Conservation (phyloP, 2,113 vertebrate species). For the Eupsittula cactorum region DNA sequence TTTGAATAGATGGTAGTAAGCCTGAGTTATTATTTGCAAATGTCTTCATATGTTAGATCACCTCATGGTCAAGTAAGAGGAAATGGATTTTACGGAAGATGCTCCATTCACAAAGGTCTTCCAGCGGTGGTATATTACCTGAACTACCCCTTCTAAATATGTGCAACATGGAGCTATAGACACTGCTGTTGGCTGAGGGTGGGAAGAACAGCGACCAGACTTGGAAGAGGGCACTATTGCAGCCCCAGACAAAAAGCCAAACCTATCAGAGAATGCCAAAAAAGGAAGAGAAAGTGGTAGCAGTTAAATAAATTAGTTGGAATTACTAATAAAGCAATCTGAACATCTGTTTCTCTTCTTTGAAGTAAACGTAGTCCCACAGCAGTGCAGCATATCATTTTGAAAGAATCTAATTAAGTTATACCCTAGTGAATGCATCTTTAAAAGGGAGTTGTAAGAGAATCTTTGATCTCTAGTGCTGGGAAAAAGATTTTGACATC, state of each 20-base stretch:
- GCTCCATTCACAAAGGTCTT: not conserved
- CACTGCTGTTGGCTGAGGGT: not conserved
- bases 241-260: not conserved
- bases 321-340: not conserved
- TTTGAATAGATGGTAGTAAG: not conserved
- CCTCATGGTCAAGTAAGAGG: not conserved
- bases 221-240: accelerated
- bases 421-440: not conserved
- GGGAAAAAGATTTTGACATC: not conserved
- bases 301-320: not conserved
- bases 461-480: not conserved
- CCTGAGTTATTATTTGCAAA: not conserved
- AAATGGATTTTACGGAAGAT: not conserved
- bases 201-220: not conserved
- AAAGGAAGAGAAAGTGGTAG: not conserved
- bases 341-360: not conserved
- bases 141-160: not conserved
- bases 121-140: not conserved
- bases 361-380: not conserved
- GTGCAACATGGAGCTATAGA: not conserved
- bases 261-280: not conserved
- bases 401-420: not conserved
- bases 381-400: not conserved
- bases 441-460: not conserved
- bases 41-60: not conserved